A percentile compares a stretch with the other conserved stretches of the same genome.
Evolutionary conservation across 2,797 vertebrate genomes (phyloP).

Genomic region (Apodemus agrarius): DNA sequence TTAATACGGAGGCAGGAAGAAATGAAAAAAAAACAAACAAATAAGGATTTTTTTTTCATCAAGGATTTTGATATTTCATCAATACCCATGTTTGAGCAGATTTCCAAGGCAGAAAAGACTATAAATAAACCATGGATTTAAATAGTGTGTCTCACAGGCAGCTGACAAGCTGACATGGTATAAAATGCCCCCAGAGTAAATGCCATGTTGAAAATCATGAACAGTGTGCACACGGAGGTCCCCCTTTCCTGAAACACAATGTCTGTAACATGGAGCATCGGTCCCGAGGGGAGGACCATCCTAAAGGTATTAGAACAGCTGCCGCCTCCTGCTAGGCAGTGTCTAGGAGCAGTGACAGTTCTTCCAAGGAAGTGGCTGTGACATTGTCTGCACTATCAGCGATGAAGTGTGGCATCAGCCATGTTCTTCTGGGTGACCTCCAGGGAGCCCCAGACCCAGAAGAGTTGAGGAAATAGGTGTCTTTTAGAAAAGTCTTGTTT

Average conservation of each 20-base stretch:
- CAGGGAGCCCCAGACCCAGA: background rate
- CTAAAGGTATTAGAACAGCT: background rate
- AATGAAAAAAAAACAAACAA: background rate
- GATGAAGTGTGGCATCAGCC: background rate
- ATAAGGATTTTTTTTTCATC: background rate
- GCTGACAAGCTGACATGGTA: background rate
- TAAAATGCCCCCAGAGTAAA: background rate
- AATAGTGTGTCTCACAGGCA: background rate
- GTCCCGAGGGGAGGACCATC: accelerated
- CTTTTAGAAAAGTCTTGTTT: background rate
- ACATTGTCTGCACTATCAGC: accelerated
- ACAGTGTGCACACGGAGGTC: background rate
- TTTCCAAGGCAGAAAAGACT: background rate
- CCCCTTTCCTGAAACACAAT: background rate
- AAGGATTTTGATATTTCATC: background rate
- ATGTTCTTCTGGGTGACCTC: background rate
- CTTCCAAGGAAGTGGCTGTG: accelerated
- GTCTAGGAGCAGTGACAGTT: accelerated
- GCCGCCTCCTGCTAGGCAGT: no score
- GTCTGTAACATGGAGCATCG: background rate
- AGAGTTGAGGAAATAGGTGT: background rate
- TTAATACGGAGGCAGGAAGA: background rate
- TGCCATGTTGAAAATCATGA: background rate
- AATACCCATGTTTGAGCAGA: background rate
- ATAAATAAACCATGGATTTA: background rate